These are phyloP conservation scores for Trichosurus vulpecula DNA, from an alignment of 2,797 vertebrate genomes.

Conservation along the genomic window DNA sequence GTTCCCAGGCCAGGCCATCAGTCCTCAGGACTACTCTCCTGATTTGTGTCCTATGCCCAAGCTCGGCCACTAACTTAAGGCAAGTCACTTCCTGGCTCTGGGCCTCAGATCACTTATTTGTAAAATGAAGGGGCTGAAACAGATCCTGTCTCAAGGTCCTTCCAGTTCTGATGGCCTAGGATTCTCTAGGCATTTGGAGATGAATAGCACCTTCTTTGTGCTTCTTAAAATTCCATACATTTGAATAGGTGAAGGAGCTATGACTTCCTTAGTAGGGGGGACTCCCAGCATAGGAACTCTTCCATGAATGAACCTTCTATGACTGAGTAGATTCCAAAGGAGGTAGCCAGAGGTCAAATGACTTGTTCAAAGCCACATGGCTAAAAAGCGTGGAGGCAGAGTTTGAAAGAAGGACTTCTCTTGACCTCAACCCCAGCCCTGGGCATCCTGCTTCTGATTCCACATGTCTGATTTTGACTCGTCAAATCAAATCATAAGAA, in stretches of 20 bases:
- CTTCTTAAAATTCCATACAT: background rate
- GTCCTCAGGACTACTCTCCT: background rate
- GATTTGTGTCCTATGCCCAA: background rate
- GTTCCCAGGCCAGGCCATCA: background rate
- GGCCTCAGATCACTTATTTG: no score
- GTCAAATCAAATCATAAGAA: slow-evolving; percentile 35
- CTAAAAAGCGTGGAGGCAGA: background rate
- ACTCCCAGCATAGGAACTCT: background rate
- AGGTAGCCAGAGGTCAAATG: background rate
- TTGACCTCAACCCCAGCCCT: background rate
- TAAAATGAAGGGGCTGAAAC: background rate
- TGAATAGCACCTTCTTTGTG: background rate
- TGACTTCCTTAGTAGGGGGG: background rate
- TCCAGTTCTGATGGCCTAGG: no score
- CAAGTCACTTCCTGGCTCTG: background rate
- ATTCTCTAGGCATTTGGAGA: background rate
- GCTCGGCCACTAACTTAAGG: background rate
- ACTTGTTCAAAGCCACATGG: background rate
- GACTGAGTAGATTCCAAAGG: background rate
- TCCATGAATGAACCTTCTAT: background rate
- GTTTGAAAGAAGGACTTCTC: no score
- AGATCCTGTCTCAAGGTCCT: background rate
- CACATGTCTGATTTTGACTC: slow-evolving; percentile 5
- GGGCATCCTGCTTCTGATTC: no score
- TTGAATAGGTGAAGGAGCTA: background rate